Evolutionary conservation across 1,140 invertebrate species (phyloP), one percentile per base, ranked within the genome.

Genomic region (Heliconius melpomene): DNA sequence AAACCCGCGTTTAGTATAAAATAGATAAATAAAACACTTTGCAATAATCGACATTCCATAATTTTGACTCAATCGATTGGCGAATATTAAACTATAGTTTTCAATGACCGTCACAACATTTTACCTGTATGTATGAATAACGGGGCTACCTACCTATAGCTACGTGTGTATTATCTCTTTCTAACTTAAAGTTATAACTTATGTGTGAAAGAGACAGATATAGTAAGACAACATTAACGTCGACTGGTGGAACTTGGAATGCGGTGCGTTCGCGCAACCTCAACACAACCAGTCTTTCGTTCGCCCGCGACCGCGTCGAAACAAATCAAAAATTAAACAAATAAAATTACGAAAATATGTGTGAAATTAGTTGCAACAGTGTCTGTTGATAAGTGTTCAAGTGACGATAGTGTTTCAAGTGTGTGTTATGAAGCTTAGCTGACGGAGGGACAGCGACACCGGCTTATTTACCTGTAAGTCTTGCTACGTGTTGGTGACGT

Each of bases 341-440:
- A 46, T 82, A 82, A 72, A 72, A 82, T 89, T 89, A 87, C 87
- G 86, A 91, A 91, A 92, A 91, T 90, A 93, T 94, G 92, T 90
- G 92, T 93, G 89, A 87, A 90, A 89, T 87, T 89, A 88, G 86
- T 87, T 90, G 82, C 79, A 84, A 84, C 83, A 88, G 89, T 93
- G 90, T 90, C 86, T 85, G 82, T 88, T 86, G 86, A 87, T 91
- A 89, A 91, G 92, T 94, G 92, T 89, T 89, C 57, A 84, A 87
- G 89, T 89, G 86, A 89, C 82, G 84, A 85, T 84, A 84, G 91
- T 91, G 89, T 78, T 82, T 71, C 80, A 90, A 86, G 85, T 87
- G 84, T 91, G 88, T 94, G 93, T 93, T 93, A 94, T 94, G 92
- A 91, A 90, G 91, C 90, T 89, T 87, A 87, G 90, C 89, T 91